Evolutionary conservation across 2,888 invertebrate genomes (phyloP), one percentile per base, ranked within the genome.

Genomic region (Ptycholaimellus sp.): DNA sequence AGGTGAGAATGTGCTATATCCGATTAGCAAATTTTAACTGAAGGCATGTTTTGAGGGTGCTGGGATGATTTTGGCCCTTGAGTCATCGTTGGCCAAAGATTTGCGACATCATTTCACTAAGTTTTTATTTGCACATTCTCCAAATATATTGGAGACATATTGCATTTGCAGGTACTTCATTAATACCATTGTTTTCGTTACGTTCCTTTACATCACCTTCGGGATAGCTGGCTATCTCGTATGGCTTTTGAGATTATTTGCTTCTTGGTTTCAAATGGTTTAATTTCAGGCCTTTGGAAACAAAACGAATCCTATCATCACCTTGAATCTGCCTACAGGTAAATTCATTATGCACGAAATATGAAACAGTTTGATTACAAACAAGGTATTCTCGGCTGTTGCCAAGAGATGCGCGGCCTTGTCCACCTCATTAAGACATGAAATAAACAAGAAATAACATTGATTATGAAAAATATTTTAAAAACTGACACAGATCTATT

Each of bases 11-110:
- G n/a, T n/a, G n/a, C n/a, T n/a, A n/a, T n/a, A n/a, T n/a, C n/a
- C n/a, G n/a, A n/a, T n/a, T n/a, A n/a, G n/a, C n/a, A n/a, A n/a
- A n/a, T n/a, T n/a, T n/a, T n/a, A 18, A 22, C 20, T 29, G 6
- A 35, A 19, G 19, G 19, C 23, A 13, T 31, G 18, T 28, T 47
- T 48, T 18, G 46, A 62, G 61, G 63, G 63, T 23, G 62, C 62
- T 39, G 63, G 63, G 3, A 60, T 63, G 59, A 59, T 63, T 37
- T 48, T 63, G 13, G 57, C 61, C 1, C 44, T 63, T 33, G 62
- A 63, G 45, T 46, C 54, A 21, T 62, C 62, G 14, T 33, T 62
- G 17, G 53, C 52, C 18, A 50, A 53, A 39, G 47, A 53, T 32
- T 42, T 54, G 18, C 44, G 61, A 38, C 53, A 56, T 39, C 48